Evolutionary conservation across 2,113 vertebrate species (phyloP).

Genomic region (Mirza zaza): DNA sequence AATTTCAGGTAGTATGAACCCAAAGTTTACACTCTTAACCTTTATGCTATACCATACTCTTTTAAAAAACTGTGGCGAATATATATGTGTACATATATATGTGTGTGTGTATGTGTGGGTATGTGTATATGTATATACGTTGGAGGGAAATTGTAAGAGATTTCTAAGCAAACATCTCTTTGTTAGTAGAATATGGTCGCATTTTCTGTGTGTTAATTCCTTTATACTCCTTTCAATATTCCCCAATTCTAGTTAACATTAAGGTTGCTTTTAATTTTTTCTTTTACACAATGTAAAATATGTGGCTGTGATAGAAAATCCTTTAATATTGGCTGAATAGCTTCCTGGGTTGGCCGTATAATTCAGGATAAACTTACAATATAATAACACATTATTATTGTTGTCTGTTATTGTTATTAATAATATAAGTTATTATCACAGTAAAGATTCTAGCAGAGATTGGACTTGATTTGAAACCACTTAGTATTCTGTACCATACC

Average conservation of each 20-base stretch:
- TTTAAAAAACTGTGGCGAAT: neutral
- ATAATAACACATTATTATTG: neutral
- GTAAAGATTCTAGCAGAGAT: constrained; percentile 10
- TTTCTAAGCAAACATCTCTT: neutral
- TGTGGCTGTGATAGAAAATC: neutral
- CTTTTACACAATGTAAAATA: neutral
- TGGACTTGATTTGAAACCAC: constrained; percentile 52
- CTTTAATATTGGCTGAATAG: neutral
- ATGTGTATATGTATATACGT: neutral
- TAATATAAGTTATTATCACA: constrained; percentile 36
- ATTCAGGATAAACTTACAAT: neutral
- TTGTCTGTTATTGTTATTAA: constrained; percentile 37
- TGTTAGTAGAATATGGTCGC: neutral
- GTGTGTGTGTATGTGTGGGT: neutral
- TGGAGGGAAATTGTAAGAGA: neutral
- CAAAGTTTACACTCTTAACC: neutral
- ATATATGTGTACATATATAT: neutral
- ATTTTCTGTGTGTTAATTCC: neutral
- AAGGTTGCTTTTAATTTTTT: neutral
- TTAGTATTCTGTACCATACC: constrained; percentile 58
- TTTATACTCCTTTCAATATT: neutral
- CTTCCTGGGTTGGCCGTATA: neutral
- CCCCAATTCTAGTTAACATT: neutral
- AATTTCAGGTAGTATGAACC: neutral
- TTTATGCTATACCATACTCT: neutral